These are phyloP conservation scores for Orthonyx spaldingii DNA, from an alignment of 2,113 vertebrate genomes.

Conservation along the genomic window DNA sequence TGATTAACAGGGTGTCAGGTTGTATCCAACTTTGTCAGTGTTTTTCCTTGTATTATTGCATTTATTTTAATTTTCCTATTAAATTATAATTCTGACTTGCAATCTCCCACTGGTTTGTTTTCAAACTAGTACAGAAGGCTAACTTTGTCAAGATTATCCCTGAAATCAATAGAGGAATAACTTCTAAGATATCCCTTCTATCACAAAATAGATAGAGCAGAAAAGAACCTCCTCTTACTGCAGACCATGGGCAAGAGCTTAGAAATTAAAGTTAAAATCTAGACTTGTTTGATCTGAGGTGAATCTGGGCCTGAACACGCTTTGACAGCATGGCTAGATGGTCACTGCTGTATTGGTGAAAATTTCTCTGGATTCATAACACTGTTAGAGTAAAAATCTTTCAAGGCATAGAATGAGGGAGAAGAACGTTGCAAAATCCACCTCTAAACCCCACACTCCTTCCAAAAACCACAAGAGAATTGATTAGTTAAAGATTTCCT, in stretches of 20 bases:
- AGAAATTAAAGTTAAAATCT: background rate
- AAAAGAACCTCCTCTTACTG: background rate
- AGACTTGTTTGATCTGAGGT: background rate
- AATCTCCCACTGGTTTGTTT: too few relatives aligned
- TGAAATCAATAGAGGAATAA: background rate
- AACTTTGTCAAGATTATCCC: background rate
- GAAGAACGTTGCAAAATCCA: background rate
- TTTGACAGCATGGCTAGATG: background rate
- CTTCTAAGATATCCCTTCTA: background rate
- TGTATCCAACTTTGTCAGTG: too few relatives aligned
- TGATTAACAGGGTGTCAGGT: too few relatives aligned
- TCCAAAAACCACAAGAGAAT: background rate
- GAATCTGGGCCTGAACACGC: background rate
- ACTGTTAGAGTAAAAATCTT: background rate
- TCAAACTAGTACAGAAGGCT: too few relatives aligned
- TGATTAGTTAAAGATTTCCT: background rate
- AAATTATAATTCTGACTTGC: too few relatives aligned
- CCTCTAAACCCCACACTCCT: background rate
- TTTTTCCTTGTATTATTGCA: too few relatives aligned
- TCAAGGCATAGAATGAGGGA: background rate
- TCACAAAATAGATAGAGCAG: accelerated
- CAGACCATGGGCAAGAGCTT: background rate
- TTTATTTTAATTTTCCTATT: too few relatives aligned
- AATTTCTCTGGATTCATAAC: background rate
- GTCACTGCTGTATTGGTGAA: background rate